Evolutionary conservation across 2,113 vertebrate species (phyloP), one percentile per base, ranked within the genome.

Genomic region (Jacana jacana): DNA sequence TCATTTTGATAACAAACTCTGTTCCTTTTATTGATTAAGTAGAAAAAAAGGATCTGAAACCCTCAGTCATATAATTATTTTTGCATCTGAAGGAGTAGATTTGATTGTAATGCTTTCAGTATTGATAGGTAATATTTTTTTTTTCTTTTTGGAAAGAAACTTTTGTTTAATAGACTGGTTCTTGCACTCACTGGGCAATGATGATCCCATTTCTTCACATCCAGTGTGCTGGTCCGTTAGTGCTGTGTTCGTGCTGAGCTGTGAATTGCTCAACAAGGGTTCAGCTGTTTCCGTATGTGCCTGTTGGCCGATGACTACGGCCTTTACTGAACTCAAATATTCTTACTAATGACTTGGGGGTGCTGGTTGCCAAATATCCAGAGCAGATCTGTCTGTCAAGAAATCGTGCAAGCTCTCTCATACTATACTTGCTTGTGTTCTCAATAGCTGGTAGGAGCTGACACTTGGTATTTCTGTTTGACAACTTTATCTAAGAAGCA

Each of bases 221-320:
- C n/a, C 40, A 10, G 35, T 17, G 35, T 52, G 42, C 55, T 37
- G 66, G 4, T 46, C 63, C 15, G 5, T 69, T 91, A 85, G 13
- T n/a, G 54, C 75, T 33, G 87, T 42, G 64, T 49, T 93, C 5
- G 2, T 76, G 93, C 82, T 93, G 88, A 86, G 86, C 90, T 96
- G 80, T 81, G 76, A 93, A 86, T 94, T 96, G 92, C 93, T 94
- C 88, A 83, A 75, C 46, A 30, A 39, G 46, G 81, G 35, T 33
- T 88, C 30, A 63, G 76, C 76, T 75, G 55, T 68, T 95, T 77
- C 54, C 85, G 64, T 27, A 25, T 48, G 72, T 60, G 57, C 54
- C 51, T 70, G 24, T 89, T 82, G 63, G 72, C 57, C 0, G 6
- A 78, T 83, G 71, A 58, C 81, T 81, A n/a, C 39, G 85, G 52